Conservation (phyloP, 2,113 vertebrate genomes). For the Tiliqua scincoides region DNA sequence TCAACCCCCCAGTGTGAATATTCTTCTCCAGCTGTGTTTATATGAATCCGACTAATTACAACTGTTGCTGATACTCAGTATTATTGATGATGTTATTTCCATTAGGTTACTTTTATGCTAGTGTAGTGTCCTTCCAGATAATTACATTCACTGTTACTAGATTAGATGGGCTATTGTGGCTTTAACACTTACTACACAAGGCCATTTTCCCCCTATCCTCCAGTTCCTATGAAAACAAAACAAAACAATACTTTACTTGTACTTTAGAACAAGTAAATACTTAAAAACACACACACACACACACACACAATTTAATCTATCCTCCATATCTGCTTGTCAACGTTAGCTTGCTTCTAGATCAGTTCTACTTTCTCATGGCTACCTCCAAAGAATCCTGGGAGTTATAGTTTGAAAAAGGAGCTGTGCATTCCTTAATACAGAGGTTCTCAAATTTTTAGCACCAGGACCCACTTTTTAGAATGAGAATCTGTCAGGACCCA, state of each 20-base stretch:
- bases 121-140: constrained; percentile 45
- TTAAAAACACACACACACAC: too few relatives aligned
- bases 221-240: constrained; percentile 20
- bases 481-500: too few relatives aligned
- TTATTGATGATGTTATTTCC: background rate
- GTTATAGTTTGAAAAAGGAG: background rate
- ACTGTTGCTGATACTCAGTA: constrained; percentile 24
- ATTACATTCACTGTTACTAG: background rate
- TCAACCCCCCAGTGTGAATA: constrained; percentile 11
- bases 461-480: too few relatives aligned
- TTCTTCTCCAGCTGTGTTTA: constrained; percentile 64
- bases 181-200: constrained; percentile 3
- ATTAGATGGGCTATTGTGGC: background rate
- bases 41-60: constrained; percentile 56
- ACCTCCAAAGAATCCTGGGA: background rate
- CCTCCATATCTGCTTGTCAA: background rate
- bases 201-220: background rate
- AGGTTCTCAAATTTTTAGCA: too few relatives aligned
- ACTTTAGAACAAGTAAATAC: too few relatives aligned
- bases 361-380: background rate
- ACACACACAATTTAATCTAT: constrained; percentile 19
- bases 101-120: constrained; percentile 24
- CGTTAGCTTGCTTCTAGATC: background rate
- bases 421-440: background rate
- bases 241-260: too few relatives aligned